Evolutionary conservation across 2,888 invertebrate genomes (phyloP).

Genomic region (Emmelina monodactyla): DNA sequence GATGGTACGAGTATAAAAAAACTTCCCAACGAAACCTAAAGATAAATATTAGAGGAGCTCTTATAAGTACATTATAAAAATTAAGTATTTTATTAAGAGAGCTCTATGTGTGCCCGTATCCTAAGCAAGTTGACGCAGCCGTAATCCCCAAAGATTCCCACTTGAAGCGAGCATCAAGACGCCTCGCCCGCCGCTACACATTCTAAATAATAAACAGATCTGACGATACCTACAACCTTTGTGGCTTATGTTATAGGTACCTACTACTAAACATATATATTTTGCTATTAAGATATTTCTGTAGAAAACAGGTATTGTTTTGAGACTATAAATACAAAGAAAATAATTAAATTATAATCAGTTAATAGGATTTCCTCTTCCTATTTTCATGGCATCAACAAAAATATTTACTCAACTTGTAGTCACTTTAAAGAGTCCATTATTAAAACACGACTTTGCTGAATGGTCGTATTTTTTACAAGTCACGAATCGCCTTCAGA

Average conservation of each 20-base stretch:
- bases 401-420: neutral
- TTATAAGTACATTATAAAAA: no score
- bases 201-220: conserved; percentile 66
- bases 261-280: no score
- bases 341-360: no score
- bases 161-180: conserved; percentile 65
- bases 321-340: no score
- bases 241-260: neutral
- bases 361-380: no score
- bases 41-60: no score
- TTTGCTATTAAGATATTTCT: no score
- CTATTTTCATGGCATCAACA: no score
- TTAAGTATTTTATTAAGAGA: no score
- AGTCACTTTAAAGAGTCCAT: neutral
- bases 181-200: conserved; percentile 56
- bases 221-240: conserved; percentile 25
- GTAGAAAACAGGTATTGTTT: no score
- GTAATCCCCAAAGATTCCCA: conserved; percentile 68
- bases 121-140: conserved; percentile 43
- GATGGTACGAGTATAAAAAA: no score
- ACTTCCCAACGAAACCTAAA: no score
- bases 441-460: neutral
- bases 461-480: neutral
- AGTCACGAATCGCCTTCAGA: conserved; percentile 1
- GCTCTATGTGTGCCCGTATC: conserved; percentile 21